Percentiles rank a stretch among this genome's conserved stretches.
These are phyloP conservation scores for Propithecus perrieri DNA, from an alignment of 2,797 vertebrate genomes.

Conservation along the genomic window DNA sequence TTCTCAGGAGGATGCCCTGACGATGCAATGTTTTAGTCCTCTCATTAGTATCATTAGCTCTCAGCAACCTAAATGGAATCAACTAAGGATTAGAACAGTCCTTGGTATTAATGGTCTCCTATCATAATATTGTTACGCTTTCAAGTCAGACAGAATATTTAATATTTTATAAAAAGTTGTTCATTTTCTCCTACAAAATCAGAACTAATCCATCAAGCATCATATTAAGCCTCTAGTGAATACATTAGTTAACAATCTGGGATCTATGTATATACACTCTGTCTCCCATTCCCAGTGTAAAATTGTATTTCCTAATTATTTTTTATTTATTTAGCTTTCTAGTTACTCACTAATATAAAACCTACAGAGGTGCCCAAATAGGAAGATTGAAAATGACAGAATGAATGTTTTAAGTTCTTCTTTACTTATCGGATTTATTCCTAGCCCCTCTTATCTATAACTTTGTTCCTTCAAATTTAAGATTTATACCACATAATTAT, in stretches of 20 bases:
- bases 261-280: background rate
- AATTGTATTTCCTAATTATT: background rate
- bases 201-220: background rate
- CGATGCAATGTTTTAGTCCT: background rate
- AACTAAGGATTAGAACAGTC: background rate
- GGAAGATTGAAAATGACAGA: background rate
- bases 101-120: background rate
- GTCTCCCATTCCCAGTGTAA: background rate
- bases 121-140: background rate
- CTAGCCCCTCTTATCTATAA: background rate
- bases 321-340: slow-evolving; percentile 44
- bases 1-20: background rate
- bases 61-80: background rate
- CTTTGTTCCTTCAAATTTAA: slow-evolving; percentile 33
- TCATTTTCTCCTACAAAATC: slow-evolving; percentile 34
- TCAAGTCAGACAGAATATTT: background rate
- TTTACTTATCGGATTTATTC: background rate
- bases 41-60: background rate
- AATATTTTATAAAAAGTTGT: background rate
- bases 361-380: background rate
- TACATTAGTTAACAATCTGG: background rate
- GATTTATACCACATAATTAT: background rate
- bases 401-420: background rate
- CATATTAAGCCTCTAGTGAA: background rate
- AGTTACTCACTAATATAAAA: background rate